A percentile compares a stretch with the other conserved stretches of the same genome.
Conservation (phyloP, 2,113 vertebrate genomes). For the Proterorhinus semilunaris region DNA sequence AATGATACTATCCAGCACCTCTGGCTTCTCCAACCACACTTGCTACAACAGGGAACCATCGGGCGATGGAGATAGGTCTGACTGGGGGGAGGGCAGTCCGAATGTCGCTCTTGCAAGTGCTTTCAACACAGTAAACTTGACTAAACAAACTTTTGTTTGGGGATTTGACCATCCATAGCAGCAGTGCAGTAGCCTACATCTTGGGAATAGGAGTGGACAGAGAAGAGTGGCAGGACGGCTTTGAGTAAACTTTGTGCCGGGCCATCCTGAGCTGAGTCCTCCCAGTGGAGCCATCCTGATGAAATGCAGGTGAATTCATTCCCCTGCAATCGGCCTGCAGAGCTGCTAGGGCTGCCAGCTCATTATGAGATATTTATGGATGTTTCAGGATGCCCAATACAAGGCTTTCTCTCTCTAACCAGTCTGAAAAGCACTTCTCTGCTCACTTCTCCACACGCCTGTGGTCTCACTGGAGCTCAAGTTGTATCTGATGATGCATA, state of each 20-base stretch:
- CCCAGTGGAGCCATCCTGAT: conserved; percentile 19
- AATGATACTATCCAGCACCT: too few species aligned
- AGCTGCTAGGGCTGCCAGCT: conserved; percentile 29
- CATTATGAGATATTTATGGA: conserved; percentile 49
- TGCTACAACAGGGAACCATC: too few species aligned
- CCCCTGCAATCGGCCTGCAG: conserved; percentile 17
- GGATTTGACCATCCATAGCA: conserved; percentile 6
- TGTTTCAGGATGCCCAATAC: conserved; percentile 6
- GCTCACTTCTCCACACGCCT: neutral
- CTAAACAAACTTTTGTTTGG: conserved; percentile 7
- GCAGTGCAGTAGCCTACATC: conserved; percentile 14
- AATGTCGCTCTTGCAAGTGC: too few species aligned
- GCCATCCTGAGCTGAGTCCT: conserved; percentile 35
- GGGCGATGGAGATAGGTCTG: too few species aligned
- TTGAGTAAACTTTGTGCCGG: conserved; percentile 38
- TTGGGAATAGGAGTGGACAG: conserved; percentile 16
- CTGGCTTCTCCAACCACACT: too few species aligned
- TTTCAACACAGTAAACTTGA: neutral
- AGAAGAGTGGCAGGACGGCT: conserved; percentile 20
- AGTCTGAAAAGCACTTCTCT: neutral
- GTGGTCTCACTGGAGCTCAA: conserved; percentile 16
- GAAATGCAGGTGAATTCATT: conserved; percentile 41
- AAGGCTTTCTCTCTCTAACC: conserved; percentile 10
- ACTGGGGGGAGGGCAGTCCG: too few species aligned
- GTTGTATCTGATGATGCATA: neutral